These are phyloP conservation scores for Chaenocephalus aceratus DNA, from an alignment of 2,113 vertebrate genomes.

Conservation along the genomic window DNA sequence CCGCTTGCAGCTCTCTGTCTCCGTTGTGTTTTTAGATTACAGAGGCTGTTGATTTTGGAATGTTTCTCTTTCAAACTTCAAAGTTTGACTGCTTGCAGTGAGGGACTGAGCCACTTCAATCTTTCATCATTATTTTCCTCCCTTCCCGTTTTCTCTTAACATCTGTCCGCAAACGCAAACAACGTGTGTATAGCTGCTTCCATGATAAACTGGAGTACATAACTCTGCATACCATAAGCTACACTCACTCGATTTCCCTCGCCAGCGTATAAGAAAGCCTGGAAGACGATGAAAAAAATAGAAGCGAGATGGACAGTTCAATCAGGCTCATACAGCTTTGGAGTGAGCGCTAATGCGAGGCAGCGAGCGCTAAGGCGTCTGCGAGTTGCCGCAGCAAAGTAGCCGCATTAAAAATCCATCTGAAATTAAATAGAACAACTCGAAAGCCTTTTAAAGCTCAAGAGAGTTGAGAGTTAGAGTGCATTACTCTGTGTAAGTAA, in stretches of 20 bases:
- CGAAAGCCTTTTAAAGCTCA: slow-evolving; percentile 66
- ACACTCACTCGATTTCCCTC: slow-evolving; percentile 24
- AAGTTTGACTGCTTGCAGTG: slow-evolving; percentile 72
- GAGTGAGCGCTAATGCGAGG: slow-evolving; percentile 38
- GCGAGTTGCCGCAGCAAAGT: slow-evolving; percentile 51
- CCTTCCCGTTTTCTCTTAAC: slow-evolving; percentile 11
- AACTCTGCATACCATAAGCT: slow-evolving; percentile 11
- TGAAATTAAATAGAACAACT: slow-evolving; percentile 69
- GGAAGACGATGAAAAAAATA: slow-evolving; percentile 18
- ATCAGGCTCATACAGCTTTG: slow-evolving; percentile 57
- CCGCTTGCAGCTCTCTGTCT: slow-evolving; percentile 57
- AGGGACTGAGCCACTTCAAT: slow-evolving; percentile 69
- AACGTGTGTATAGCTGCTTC: not conserved
- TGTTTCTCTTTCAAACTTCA: slow-evolving; percentile 72
- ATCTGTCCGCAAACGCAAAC: slow-evolving; percentile 9
- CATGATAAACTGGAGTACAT: not conserved
- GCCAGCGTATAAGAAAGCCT: slow-evolving; percentile 25
- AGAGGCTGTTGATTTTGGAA: slow-evolving; percentile 75
- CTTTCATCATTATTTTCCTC: slow-evolving; percentile 52
- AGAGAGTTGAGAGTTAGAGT: slow-evolving; percentile 56
- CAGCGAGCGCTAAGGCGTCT: slow-evolving; percentile 40
- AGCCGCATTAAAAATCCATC: slow-evolving; percentile 57
- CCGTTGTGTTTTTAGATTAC: slow-evolving; percentile 79
- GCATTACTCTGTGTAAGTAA: slow-evolving; percentile 64
- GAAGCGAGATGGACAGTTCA: slow-evolving; percentile 51